A percentile compares a stretch with the other conserved stretches of the same genome.
Evolutionary conservation across 2,797 vertebrate genomes (phyloP).

Genomic region (Salmo trutta): DNA sequence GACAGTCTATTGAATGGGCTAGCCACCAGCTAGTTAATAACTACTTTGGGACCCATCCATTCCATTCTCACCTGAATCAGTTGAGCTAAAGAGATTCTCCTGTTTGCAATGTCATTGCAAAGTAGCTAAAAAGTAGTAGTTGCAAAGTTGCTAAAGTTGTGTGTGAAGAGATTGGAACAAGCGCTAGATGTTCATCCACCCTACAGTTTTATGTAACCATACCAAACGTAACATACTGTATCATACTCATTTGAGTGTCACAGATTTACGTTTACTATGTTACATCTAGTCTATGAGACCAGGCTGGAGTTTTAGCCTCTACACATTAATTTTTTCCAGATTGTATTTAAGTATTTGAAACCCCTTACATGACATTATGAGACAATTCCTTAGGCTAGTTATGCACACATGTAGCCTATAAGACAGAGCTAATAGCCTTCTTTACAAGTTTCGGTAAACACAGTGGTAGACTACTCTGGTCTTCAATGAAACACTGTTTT

Average conservation of each 20-base stretch:
- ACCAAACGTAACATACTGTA: too few relatives aligned
- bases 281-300: too few relatives aligned
- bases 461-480: not conserved
- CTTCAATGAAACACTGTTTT: too few relatives aligned
- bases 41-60: constrained; percentile 17
- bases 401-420: not conserved
- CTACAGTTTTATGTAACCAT: too few relatives aligned
- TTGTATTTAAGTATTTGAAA: not conserved
- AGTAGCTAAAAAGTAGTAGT: too few relatives aligned
- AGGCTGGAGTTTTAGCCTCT: not conserved
- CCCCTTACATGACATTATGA: not conserved
- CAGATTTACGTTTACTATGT: too few relatives aligned
- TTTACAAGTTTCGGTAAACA: not conserved
- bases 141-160: too few relatives aligned
- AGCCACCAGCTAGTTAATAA: not conserved
- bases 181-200: too few relatives aligned
- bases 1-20: too few relatives aligned
- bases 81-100: constrained; percentile 39
- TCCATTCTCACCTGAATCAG: constrained; percentile 62
- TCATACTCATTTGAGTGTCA: too few relatives aligned
- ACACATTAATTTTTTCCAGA: not conserved
- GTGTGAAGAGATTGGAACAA: too few relatives aligned
- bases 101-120: constrained; percentile 23
- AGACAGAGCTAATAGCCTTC: not conserved
- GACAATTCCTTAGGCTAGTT: not conserved